Evolutionary conservation across 2,113 vertebrate genomes (phyloP).

Genomic region (Osmerus mordax): DNA sequence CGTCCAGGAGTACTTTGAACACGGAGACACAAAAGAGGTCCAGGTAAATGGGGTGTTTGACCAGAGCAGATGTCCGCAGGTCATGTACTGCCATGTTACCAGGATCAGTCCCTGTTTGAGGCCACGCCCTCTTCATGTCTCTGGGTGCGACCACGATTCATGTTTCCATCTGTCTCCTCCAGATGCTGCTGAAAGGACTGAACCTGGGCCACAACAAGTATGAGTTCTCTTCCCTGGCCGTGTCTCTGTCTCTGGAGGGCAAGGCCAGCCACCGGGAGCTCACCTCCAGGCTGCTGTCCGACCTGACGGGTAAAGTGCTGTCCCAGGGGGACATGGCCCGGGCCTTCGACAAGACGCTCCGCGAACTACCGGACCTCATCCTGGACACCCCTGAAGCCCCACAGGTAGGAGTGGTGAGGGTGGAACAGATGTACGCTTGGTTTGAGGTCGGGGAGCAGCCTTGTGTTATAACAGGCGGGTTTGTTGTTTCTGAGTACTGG

Average conservation of each 20-base stretch:
- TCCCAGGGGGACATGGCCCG: slow-evolving; percentile 72
- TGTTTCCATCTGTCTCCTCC: background rate
- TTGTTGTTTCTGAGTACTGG: no score
- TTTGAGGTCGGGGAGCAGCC: background rate
- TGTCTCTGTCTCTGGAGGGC: slow-evolving; percentile 81
- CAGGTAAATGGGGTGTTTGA: slow-evolving; percentile 61
- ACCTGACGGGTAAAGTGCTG: slow-evolving; percentile 74
- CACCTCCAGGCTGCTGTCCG: slow-evolving; percentile 80
- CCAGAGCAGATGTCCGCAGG: background rate
- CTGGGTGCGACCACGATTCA: background rate
- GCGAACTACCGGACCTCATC: slow-evolving; percentile 82
- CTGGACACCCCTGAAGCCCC: slow-evolving; percentile 85
- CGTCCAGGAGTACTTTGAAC: slow-evolving; percentile 84
- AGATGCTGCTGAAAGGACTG: slow-evolving; percentile 79
- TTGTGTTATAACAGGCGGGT: no score
- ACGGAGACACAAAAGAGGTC: slow-evolving; percentile 83
- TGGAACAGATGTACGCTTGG: background rate
- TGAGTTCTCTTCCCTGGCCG: slow-evolving; percentile 77
- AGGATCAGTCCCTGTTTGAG: background rate
- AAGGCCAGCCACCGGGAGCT: slow-evolving; percentile 87
- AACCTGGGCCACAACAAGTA: slow-evolving; percentile 75
- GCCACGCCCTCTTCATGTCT: slow-evolving; percentile 14
- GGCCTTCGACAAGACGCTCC: slow-evolving; percentile 79
- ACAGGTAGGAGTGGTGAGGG: slow-evolving; percentile 64
- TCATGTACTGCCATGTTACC: background rate